Evolutionary conservation across 2,888 invertebrate species (phyloP).

Genomic region (Eupithecia exiguata): DNA sequence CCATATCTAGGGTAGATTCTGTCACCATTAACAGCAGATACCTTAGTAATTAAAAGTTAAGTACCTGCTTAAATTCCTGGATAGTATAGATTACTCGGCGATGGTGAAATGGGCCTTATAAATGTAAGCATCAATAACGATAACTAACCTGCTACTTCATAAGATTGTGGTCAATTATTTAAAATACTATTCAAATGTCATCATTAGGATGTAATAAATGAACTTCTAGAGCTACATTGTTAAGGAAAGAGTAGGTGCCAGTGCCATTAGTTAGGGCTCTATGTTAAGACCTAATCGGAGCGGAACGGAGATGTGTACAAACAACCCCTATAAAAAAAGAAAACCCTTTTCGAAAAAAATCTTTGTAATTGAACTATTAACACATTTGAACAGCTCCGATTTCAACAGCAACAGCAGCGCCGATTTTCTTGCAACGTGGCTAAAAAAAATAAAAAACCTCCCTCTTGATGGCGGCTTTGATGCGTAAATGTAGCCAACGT

Average conservation of each 20-base stretch:
- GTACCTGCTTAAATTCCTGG: not conserved
- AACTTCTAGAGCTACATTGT: not conserved
- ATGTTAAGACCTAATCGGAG: too few relatives aligned
- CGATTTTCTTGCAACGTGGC: too few relatives aligned
- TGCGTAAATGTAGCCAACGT: too few relatives aligned
- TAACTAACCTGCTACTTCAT: not conserved
- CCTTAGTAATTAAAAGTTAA: too few relatives aligned
- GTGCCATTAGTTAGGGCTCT: not conserved
- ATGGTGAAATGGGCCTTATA: not conserved
- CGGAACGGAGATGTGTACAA: too few relatives aligned
- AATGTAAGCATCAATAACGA: not conserved
- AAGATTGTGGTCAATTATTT: slow-evolving; percentile 6
- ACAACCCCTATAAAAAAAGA: too few relatives aligned
- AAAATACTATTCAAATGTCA: not conserved
- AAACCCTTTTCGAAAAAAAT: too few relatives aligned
- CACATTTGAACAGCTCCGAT: too few relatives aligned
- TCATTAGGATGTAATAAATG: not conserved
- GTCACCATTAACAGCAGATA: not conserved
- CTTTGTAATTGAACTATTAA: too few relatives aligned
- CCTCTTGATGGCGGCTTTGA: too few relatives aligned
- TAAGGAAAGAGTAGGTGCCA: not conserved
- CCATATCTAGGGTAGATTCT: not conserved
- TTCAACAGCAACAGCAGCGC: too few relatives aligned
- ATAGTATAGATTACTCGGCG: not conserved
- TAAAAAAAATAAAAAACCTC: too few relatives aligned